phyloP scores from a whole-genome alignment of 2,888 invertebrate genomes.

The Glaucopsyche alexis region DNA sequence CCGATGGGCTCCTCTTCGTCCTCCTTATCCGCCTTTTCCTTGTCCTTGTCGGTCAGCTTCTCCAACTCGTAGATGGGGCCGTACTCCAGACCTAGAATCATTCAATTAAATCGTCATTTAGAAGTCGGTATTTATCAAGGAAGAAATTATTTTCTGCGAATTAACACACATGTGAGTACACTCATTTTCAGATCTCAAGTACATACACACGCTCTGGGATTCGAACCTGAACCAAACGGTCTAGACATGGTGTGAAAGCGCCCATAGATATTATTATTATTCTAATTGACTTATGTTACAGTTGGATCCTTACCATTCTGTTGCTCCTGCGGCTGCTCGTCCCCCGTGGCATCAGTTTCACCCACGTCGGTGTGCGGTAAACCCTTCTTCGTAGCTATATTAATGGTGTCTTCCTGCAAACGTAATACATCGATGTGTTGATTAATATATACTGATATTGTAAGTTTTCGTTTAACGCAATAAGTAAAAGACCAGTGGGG shows the following conservation, averaged over 20 bases:
- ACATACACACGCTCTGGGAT: too few relatives aligned
- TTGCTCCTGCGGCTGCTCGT: conserved; percentile 65
- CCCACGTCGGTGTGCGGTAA: conserved; percentile 43
- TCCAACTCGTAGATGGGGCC: conserved; percentile 72
- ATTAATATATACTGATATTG: too few relatives aligned
- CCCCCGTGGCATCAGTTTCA: conserved; percentile 58
- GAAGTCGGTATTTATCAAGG: too few relatives aligned
- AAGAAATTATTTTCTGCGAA: too few relatives aligned
- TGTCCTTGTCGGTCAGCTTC: conserved; percentile 72
- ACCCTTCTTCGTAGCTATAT: conserved; percentile 66
- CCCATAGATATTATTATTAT: too few relatives aligned
- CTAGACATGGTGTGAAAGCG: too few relatives aligned
- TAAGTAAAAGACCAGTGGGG: too few relatives aligned
- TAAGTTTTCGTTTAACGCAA: too few relatives aligned
- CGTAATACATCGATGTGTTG: not conserved
- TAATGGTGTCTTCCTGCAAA: conserved; percentile 71
- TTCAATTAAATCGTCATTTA: not conserved
- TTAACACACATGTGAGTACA: too few relatives aligned
- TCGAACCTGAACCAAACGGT: too few relatives aligned
- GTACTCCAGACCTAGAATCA: conserved; percentile 54
- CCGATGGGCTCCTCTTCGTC: conserved; percentile 96
- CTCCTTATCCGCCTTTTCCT: conserved; percentile 82
- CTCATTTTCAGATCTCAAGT: too few relatives aligned
- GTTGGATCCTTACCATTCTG: conserved; percentile 56
- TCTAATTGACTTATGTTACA: too few relatives aligned